A percentile compares a stretch with the other conserved stretches of the same genome.
Evolutionary conservation across 2,797 vertebrate genomes (phyloP).

Genomic region (Leptatherina wallacei): DNA sequence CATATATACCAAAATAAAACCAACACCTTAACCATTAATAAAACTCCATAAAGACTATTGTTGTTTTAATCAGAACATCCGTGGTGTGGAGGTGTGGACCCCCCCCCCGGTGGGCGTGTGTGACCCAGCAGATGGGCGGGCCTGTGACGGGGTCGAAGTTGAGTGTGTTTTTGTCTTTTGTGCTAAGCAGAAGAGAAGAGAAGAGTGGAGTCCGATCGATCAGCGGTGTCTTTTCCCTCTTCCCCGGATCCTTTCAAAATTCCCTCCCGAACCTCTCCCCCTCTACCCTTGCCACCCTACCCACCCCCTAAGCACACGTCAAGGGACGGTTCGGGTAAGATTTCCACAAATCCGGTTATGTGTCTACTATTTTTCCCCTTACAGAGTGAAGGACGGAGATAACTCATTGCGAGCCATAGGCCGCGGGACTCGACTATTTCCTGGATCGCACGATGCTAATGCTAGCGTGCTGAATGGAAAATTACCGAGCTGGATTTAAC

Average conservation of each 20-base stretch:
- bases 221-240: constrained; percentile 85
- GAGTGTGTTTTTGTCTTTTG: constrained; percentile 82
- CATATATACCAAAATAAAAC: neutral
- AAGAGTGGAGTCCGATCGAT: constrained; percentile 86
- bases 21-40: neutral
- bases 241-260: constrained; percentile 88
- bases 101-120: constrained; percentile 40
- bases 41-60: neutral
- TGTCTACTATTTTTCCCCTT: constrained; percentile 4
- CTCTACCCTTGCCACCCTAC: constrained; percentile 84
- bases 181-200: constrained; percentile 83
- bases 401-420: constrained; percentile 71
- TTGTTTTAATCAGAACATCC: neutral
- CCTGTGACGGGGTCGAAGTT: constrained; percentile 79
- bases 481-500: constrained; percentile 28
- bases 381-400: constrained; percentile 65
- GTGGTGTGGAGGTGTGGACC: neutral
- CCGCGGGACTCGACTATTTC: constrained; percentile 75
- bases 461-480: constrained; percentile 56
- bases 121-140: constrained; percentile 58
- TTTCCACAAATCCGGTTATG: constrained; percentile 4
- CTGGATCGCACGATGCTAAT: constrained; percentile 52
- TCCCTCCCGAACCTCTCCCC: constrained; percentile 89
- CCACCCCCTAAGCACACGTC: constrained; percentile 79
- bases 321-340: constrained; percentile 78